These are phyloP conservation scores for Hylyphantes graminicola DNA, from an alignment of 1,140 invertebrate genomes.

Conservation along the genomic window DNA sequence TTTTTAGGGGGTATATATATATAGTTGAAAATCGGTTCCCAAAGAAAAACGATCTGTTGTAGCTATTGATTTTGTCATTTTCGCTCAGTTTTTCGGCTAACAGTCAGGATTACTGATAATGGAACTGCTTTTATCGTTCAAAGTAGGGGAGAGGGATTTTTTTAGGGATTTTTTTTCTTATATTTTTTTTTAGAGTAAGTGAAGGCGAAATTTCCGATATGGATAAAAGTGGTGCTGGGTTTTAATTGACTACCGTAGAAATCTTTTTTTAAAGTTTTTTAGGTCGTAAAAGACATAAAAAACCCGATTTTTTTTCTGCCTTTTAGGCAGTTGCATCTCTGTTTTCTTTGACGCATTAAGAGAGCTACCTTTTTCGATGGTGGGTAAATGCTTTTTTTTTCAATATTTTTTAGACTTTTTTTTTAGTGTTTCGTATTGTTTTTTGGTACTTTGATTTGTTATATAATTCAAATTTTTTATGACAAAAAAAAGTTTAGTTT, in stretches of 20 bases:
- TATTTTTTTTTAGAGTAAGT: background rate
- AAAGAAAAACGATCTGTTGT: constrained; percentile 50
- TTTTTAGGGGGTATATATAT: constrained; percentile 43
- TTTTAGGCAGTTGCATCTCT: too few species aligned
- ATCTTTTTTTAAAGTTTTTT: too few species aligned
- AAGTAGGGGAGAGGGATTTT: constrained; percentile 15
- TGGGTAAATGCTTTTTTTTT: too few species aligned
- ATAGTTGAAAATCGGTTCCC: constrained; percentile 53
- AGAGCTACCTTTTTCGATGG: too few species aligned
- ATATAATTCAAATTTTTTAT: too few species aligned
- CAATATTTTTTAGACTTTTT: too few species aligned
- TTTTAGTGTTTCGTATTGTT: too few species aligned
- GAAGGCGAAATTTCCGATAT: constrained; percentile 55
- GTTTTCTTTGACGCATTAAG: too few species aligned
- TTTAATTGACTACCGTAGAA: constrained; percentile 52
- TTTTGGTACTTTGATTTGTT: too few species aligned
- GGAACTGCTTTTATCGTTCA: constrained; percentile 59
- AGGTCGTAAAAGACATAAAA: too few species aligned
- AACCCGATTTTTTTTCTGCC: too few species aligned
- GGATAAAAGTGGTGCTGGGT: constrained; percentile 36
- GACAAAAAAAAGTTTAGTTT: too few species aligned
- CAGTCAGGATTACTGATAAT: constrained; percentile 58
- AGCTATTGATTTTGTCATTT: constrained; percentile 60
- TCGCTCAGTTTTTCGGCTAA: constrained; percentile 58
- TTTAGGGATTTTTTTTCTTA: constrained; percentile 5